Evolutionary conservation across 2,797 vertebrate genomes (phyloP), one percentile per base, ranked within the genome.

Genomic region (Peromyscus nudipes): DNA sequence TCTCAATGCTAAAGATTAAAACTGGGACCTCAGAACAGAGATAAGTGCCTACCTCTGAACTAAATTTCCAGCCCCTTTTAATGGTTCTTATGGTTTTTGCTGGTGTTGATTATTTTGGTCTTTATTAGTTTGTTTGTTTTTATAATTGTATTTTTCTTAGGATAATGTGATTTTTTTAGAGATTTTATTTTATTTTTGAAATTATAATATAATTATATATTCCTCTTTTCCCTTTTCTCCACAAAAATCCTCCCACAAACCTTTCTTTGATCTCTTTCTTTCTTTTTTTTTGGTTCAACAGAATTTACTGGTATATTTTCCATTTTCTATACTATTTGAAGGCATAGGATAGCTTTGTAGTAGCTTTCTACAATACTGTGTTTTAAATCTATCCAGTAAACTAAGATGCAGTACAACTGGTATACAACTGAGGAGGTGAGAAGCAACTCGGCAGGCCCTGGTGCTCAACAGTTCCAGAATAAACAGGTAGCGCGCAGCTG

Each of bases 231-330:
- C 73, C 25, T 46, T 76, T 29, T 43, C 27, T 46, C 4, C 25
- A 43, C 8, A 16, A 13, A 46, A 46, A 29, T 13, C 27, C 13
- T 46, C 14, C 76, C 40, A 46, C 31, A 49, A 34, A 43, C 46
- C 46, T 34, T 8, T 77, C 46, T 46, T 49, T 52, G 29, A 52
- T 49, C 75, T 77, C 40, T 43, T 7, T 75, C 16, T n/a, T n/a
- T n/a, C n/a, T n/a, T n/a, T n/a, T n/a, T n/a, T n/a, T n/a, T n/a
- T 92, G 97, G n/a, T 96, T 97, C 95, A 97, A 98, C 89, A 97
- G 95, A 95, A 97, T 97, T 97, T 98, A 97, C 97, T 97, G 93
- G 88, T 96, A 87, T 94, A 97, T 97, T 98, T 98, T 97, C 88
- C 97, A 97, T 97, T 96, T 96, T 95, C 97, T 97, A 88, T 94